Percentiles rank a stretch among this genome's conserved stretches.
phyloP scores from a whole-genome alignment of 1,140 invertebrate genomes.

The Druon quercuslanigerum region DNA sequence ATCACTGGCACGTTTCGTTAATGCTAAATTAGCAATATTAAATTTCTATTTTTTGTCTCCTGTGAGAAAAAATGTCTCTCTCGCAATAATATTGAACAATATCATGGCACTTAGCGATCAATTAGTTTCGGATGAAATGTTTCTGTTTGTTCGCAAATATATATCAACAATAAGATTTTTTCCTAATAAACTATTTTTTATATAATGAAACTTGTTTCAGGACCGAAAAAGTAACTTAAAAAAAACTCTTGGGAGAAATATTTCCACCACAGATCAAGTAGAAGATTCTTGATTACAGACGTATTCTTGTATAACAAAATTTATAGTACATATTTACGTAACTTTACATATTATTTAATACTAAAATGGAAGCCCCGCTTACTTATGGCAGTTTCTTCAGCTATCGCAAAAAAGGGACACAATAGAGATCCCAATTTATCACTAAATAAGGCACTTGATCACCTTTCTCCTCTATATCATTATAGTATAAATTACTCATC shows the following conservation, averaged over 20 bases:
- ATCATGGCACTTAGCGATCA: not conserved
- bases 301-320: not conserved
- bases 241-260: no score
- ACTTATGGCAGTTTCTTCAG: not conserved
- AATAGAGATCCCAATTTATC: not conserved
- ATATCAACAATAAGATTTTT: no score
- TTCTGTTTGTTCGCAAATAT: no score
- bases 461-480: not conserved
- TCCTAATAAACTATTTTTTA: no score
- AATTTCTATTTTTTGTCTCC: not conserved
- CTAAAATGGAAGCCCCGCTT: not conserved
- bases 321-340: not conserved
- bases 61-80: not conserved
- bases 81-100: not conserved
- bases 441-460: not conserved
- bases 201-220: no score
- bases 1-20: constrained; percentile 6
- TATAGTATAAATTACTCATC: not conserved
- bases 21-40: not conserved
- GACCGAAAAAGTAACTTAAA: no score
- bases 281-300: not conserved
- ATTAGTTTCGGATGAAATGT: no score
- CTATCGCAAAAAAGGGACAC: not conserved
- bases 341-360: constrained; percentile 2
- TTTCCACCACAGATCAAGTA: no score